These are phyloP conservation scores for Zoanthus solanderi DNA, from an alignment of 92 coral and sea anemone species.

Conservation along the genomic window DNA sequence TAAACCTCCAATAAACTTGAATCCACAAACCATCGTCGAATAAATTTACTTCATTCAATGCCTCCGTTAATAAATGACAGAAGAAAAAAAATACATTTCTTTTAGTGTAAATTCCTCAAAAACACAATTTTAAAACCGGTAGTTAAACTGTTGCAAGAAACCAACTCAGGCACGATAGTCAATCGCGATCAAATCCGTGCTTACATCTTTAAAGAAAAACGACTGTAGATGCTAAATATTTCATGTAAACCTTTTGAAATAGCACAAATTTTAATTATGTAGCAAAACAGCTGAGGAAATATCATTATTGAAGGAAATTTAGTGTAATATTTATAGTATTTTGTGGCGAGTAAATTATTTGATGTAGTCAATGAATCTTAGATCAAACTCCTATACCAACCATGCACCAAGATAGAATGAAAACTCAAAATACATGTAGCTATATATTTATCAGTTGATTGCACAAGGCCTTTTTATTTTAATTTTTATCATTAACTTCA, in stretches of 20 bases:
- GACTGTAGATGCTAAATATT: constrained; percentile 89
- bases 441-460: background rate
- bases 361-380: background rate
- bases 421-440: constrained; percentile 15
- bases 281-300: constrained; percentile 70
- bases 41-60: background rate
- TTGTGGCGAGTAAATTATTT: constrained; percentile 37
- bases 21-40: constrained; percentile 39
- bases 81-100: background rate
- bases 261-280: constrained; percentile 94
- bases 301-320: constrained; percentile 46
- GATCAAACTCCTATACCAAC: background rate
- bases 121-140: constrained; percentile 1
- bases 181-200: constrained; percentile 43
- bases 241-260: constrained; percentile 89
- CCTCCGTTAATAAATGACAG: background rate
- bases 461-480: background rate
- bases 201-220: constrained; percentile 65
- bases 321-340: constrained; percentile 45
- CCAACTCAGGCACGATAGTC: background rate
- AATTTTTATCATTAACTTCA: background rate
- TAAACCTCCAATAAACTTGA: constrained; percentile 19
- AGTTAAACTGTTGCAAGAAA: background rate
- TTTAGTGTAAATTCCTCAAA: background rate
- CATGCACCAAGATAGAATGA: background rate